These are phyloP conservation scores for Hofmannophila pseudospretella DNA, from an alignment of 2,888 invertebrate genomes.

Conservation along the genomic window DNA sequence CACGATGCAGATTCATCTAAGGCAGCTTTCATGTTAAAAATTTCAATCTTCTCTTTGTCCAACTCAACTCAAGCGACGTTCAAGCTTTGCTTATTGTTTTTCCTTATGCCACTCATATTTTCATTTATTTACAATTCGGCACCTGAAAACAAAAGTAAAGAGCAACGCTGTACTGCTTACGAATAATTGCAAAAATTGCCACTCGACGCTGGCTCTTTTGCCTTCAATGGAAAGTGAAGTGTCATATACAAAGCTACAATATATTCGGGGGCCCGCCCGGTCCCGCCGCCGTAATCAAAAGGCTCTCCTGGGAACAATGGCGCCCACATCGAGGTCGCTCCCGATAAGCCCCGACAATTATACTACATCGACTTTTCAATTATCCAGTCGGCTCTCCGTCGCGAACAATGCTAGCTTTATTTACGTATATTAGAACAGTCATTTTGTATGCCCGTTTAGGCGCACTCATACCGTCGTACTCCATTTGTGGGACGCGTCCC, in stretches of 20 bases:
- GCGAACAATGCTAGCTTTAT: slow-evolving; percentile 72
- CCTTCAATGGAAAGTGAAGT: slow-evolving; percentile 66
- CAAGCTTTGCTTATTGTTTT: no score
- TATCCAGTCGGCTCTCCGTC: slow-evolving; percentile 67
- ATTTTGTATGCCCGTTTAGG: slow-evolving; percentile 65
- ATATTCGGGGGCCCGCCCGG: slow-evolving; percentile 62
- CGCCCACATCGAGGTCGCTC: slow-evolving; percentile 71
- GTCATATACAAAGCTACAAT: slow-evolving; percentile 72
- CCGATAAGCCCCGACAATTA: slow-evolving; percentile 77
- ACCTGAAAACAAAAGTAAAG: no score
- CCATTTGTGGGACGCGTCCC: slow-evolving; percentile 4
- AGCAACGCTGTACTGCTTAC: not conserved
- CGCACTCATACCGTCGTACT: slow-evolving; percentile 1
- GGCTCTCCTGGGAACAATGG: slow-evolving; percentile 75
- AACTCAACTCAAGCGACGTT: no score
- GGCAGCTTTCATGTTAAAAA: no score
- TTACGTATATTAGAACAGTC: slow-evolving; percentile 74
- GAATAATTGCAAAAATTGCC: slow-evolving; percentile 10
- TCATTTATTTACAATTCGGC: no score
- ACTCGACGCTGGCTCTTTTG: slow-evolving; percentile 38
- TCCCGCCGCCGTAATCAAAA: slow-evolving; percentile 70
- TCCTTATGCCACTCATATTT: no score
- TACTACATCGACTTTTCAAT: slow-evolving; percentile 78
- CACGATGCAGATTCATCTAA: no score
- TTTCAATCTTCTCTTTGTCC: no score